phyloP scores from a whole-genome alignment of 2,888 invertebrate species.

The Gandaritis pyraliata region DNA sequence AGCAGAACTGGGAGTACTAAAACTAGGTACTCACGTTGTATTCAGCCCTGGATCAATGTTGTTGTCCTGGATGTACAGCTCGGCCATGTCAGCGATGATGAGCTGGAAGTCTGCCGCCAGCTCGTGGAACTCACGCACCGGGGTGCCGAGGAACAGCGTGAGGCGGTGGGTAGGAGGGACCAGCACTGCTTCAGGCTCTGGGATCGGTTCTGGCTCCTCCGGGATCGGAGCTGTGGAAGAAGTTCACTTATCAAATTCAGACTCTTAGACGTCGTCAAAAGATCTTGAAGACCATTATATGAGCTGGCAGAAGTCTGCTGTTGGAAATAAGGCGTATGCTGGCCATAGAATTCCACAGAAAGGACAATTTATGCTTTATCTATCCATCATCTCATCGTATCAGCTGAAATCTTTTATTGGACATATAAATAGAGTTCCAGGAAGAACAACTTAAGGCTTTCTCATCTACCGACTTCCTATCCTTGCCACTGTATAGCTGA shows the following conservation, averaged over 20 bases:
- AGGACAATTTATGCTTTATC: too few species aligned
- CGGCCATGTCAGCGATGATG: slow-evolving; percentile 72
- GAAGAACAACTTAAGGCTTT: too few species aligned
- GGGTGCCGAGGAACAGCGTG: slow-evolving; percentile 55
- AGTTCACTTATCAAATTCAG: neutral
- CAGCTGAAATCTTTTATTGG: too few species aligned
- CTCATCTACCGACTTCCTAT: too few species aligned
- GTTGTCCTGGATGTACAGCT: slow-evolving; percentile 63
- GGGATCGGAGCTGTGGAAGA: slow-evolving; percentile 46
- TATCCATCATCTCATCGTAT: too few species aligned
- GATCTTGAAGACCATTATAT: too few species aligned
- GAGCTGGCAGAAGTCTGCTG: too few species aligned
- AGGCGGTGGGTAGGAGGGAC: slow-evolving; percentile 48
- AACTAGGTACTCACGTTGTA: slow-evolving; percentile 65
- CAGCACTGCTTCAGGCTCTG: slow-evolving; percentile 55
- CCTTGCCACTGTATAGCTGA: too few species aligned
- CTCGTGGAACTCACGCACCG: slow-evolving; percentile 48
- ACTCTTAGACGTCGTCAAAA: neutral
- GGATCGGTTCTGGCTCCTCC: slow-evolving; percentile 40
- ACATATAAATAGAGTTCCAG: too few species aligned
- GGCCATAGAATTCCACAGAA: too few species aligned
- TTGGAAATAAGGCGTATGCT: too few species aligned
- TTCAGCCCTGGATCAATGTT: slow-evolving; percentile 62
- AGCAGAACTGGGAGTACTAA: too few species aligned
- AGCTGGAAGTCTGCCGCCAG: slow-evolving; percentile 58